These are phyloP conservation scores for Zele albiditarsus DNA, from an alignment of 2,888 invertebrate genomes.

Conservation along the genomic window DNA sequence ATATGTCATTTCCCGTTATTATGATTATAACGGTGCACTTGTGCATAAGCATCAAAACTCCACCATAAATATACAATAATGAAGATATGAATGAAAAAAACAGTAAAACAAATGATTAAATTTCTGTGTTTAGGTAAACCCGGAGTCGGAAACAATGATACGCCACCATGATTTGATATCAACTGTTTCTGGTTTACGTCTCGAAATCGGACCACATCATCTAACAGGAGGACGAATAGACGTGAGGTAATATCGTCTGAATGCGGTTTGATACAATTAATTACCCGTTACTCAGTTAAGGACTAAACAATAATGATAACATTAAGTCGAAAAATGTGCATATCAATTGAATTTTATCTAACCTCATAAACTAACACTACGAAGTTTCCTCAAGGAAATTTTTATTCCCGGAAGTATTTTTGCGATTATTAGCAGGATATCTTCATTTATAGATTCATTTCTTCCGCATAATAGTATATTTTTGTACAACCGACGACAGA, in stretches of 20 bases:
- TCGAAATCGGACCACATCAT: slow-evolving; percentile 70
- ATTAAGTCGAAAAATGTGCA: no score
- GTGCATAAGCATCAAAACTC: no score
- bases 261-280: neutral
- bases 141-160: slow-evolving; percentile 66
- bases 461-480: neutral
- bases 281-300: no score
- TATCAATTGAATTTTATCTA: no score
- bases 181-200: slow-evolving; percentile 70
- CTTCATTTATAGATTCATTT: no score
- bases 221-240: slow-evolving; percentile 65
- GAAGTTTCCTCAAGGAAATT: no score
- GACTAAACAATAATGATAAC: no score
- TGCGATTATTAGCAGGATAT: no score
- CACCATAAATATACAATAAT: neutral
- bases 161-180: slow-evolving; percentile 70
- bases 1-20: neutral
- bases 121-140: slow-evolving; percentile 62
- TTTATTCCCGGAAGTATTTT: no score
- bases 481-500: neutral
- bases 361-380: no score
- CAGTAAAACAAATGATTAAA: neutral
- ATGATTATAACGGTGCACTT: no score
- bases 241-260: slow-evolving; percentile 62
- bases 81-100: neutral